Base-by-base conservation (phyloP, 2,797 vertebrate species). In the Betta splendens region DNA sequence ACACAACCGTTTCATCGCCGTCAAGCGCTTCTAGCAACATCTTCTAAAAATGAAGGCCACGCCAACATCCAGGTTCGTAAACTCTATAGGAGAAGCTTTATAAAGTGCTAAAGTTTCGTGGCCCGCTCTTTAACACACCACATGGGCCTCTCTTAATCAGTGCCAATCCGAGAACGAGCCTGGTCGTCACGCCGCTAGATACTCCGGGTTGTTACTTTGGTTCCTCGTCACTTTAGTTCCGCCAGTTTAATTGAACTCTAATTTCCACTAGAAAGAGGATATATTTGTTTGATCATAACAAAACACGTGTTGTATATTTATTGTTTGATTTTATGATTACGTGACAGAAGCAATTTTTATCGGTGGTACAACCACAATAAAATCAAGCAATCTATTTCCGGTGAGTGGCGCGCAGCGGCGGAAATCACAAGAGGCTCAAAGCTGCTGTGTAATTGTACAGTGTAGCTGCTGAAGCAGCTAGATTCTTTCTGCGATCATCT, bases 391-490 rank as follows among this genome's bases (percentile, higher is more conserved):
- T 1, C 0, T 7, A 59, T 25, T 86, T 91, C 91, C 89, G 68
- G 72, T 70, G 18, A 39, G 1, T n/a, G 1, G 26, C 22, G 2
- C 45, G 9, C 2, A 26, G 13, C 1, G 22, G 32, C 88, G 32
- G 32, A 33, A 33, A 13, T 15, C 13, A n/a, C n/a, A 16, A 87
- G 89, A 92, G 89, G 5, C 4, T 1, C 7, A 91, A 92, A 93
- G 77, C 83, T 92, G 92, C 92, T 93, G 92, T 85, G 92, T 93
- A 93, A 93, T 92, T 51, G 83, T 74, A 7, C 3, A 2, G 32
- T 18, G 23, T 31, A 51, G 38, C 23, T 10, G 15, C 29, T 1
- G 42, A 9, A 59, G 26, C 17, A 26, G 31, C 15, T 15, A 22
- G 0, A 20, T 21, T 44, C 17, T 45, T 32, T 37, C 15, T 6